Conservation (phyloP, 2,113 vertebrate species). For the Platycercus adscitus region DNA sequence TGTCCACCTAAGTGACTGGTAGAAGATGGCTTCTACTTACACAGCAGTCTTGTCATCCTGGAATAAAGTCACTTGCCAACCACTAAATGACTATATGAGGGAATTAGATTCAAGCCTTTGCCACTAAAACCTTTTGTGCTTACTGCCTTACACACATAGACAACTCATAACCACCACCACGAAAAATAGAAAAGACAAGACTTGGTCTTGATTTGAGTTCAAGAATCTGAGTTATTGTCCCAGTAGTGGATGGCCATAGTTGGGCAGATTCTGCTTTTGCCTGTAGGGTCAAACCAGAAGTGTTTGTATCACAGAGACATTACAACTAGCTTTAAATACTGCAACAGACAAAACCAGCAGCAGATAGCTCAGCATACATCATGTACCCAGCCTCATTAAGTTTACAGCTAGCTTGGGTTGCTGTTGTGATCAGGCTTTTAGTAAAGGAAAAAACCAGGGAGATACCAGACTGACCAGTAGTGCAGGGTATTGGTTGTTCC, state of each 20-base stretch:
- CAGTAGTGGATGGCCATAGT: not conserved
- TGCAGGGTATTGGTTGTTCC: not conserved
- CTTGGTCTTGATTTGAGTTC: not conserved
- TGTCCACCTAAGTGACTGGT: not conserved
- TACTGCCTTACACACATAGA: not conserved
- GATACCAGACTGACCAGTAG: not conserved
- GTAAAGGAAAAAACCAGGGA: not conserved
- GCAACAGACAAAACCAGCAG: not conserved
- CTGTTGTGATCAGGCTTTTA: not conserved
- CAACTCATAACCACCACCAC: not conserved
- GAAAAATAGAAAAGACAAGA: not conserved
- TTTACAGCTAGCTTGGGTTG: not conserved
- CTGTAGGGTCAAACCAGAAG: not conserved
- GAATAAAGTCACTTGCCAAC: not conserved
- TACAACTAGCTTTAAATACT: not conserved
- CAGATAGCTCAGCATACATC: not conserved
- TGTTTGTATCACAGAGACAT: not conserved
- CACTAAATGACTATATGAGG: not conserved
- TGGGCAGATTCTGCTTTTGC: not conserved
- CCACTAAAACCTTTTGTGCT: not conserved
- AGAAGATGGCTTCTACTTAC: not conserved
- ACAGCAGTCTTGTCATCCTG: not conserved
- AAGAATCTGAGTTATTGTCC: not conserved
- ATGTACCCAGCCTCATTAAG: rapidly evolving
- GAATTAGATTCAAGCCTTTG: not conserved